Percentiles rank a stretch among this genome's conserved stretches.
Evolutionary conservation across 2,113 vertebrate species (phyloP).

Genomic region (Struthio camelus): DNA sequence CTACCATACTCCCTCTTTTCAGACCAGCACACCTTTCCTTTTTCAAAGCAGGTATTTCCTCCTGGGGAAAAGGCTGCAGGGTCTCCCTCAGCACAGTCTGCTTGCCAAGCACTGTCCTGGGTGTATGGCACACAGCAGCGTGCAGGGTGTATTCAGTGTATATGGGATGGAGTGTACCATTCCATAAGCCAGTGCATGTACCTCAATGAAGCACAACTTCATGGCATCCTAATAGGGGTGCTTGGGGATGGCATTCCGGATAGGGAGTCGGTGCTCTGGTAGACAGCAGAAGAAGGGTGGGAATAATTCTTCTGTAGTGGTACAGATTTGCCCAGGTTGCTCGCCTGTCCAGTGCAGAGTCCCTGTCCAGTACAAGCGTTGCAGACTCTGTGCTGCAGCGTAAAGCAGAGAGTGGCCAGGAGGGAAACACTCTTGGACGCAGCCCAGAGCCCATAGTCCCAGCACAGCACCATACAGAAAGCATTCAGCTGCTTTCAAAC

Average conservation of each 20-base stretch:
- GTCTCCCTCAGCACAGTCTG: not conserved
- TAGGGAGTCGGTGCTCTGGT: not conserved
- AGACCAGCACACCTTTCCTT: rapidly evolving
- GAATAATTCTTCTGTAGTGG: not conserved
- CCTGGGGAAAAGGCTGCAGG: not conserved
- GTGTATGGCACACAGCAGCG: rapidly evolving
- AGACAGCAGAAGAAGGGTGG: not conserved
- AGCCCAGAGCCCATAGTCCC: not conserved
- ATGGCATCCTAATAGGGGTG: not conserved
- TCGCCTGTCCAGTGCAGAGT: not conserved
- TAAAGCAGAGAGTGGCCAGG: rapidly evolving
- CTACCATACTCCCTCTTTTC: rapidly evolving
- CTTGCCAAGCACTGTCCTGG: not conserved
- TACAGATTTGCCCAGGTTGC: not conserved
- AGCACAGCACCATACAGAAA: not conserved
- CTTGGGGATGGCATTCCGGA: no score
- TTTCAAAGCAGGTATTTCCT: not conserved
- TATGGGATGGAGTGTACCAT: rapidly evolving
- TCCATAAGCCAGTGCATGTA: not conserved
- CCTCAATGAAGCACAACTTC: not conserved
- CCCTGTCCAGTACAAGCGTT: not conserved
- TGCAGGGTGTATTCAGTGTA: rapidly evolving
- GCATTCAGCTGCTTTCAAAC: not conserved
- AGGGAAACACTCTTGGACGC: not conserved
- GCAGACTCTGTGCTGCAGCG: not conserved